Percentiles rank a stretch among this genome's conserved stretches.
phyloP scores from a whole-genome alignment of 2,113 vertebrate genomes.

The Odontophorus gujanensis region DNA sequence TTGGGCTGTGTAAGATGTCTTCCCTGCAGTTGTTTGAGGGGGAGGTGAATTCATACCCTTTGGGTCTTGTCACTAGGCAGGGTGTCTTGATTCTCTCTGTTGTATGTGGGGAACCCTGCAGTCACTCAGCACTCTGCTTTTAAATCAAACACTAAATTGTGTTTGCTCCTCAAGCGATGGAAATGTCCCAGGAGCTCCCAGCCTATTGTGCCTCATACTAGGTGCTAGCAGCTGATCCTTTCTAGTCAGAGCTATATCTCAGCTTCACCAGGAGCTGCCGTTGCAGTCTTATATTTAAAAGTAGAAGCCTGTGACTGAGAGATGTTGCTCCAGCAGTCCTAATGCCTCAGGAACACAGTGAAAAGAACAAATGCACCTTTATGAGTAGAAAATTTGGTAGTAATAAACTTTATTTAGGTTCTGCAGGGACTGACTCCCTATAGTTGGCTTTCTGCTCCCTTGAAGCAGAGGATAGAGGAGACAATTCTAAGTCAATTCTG shows the following conservation, averaged over 20 bases:
- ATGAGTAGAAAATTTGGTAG: background rate
- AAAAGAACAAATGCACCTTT: background rate
- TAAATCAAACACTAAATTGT: background rate
- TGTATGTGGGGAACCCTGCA: background rate
- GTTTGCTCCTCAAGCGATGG: background rate
- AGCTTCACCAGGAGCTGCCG: background rate
- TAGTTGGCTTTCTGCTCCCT: background rate
- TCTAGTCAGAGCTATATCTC: background rate
- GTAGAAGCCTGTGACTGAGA: background rate
- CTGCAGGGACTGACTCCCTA: background rate
- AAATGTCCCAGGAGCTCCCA: background rate
- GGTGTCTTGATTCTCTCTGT: background rate
- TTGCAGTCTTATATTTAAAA: background rate
- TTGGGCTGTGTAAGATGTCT: background rate
- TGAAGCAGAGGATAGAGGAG: background rate
- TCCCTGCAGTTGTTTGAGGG: background rate
- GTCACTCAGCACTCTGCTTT: background rate
- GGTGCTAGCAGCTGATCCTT: rapidly evolving
- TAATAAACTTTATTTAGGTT: background rate
- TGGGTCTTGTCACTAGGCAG: background rate
- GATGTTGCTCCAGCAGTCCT: background rate
- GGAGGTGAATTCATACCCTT: background rate
- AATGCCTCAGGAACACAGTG: background rate
- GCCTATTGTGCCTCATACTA: rapidly evolving
- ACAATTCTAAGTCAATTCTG: background rate